Evolutionary conservation across 2,113 vertebrate species (phyloP), one percentile per base, ranked within the genome.

Genomic region (Brachionichthys hirsutus): DNA sequence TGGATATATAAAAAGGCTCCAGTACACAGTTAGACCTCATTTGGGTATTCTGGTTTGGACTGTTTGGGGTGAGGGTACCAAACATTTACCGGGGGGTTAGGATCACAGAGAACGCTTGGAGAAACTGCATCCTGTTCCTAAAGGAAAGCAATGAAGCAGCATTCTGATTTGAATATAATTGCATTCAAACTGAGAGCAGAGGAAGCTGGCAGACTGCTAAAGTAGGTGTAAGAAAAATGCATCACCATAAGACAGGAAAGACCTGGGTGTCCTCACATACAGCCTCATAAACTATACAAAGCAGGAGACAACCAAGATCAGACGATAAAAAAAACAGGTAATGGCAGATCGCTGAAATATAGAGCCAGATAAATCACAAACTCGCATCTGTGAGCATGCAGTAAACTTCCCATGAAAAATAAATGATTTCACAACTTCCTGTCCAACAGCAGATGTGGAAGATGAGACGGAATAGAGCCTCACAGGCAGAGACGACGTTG

Each of bases 121-220:
- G 70, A 70, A 68, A 67, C 18, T 53, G 52, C 17, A 44, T 17
- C 34, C 62, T 38, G 7, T 22, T 56, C 60, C 59, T 58, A 57
- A 35, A 35, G 72, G 68, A 83, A 74, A 49, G 70, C 72, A 74
- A 75, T 69, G 73, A 68, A 76, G 72, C 67, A 67, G 77, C 74
- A 69, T 49, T 73, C 56, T 66, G 46, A 77, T 66, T 80, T 69
- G 46, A 54, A 49, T 80, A 42, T 75, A 81, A 83, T 80, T 78
- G 75, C 42, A 48, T 67, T 69, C 47, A 52, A 82, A 75, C 44
- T 54, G 8, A 14, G 62, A 68, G 45, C 38, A 70, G 52, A 63
- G 58, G 62, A 74, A 81, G 56, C 46, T 35, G 38, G 58, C 42
- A 69, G 49, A 47, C 12, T 4, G 19, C 49, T 51, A 40, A 41